phyloP scores from a whole-genome alignment of 53 echinoderm and acorn worm genomes.

The Actinopyga echinites region DNA sequence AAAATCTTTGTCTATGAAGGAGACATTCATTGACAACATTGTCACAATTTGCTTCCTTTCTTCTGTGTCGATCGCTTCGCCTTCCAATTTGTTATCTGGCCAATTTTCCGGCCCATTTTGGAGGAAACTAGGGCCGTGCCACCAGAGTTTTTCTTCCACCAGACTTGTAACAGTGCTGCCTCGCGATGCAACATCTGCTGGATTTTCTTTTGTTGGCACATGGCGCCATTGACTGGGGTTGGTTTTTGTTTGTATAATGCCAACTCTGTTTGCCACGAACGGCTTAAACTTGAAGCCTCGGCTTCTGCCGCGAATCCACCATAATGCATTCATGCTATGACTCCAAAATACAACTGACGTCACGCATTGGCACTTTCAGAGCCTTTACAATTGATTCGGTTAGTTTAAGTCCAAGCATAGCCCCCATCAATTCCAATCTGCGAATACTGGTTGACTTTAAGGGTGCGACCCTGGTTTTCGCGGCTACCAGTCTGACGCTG shows the following conservation, averaged over 20 bases:
- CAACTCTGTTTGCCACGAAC: constrained; percentile 27
- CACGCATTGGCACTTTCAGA: neutral
- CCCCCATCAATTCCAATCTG: constrained; percentile 30
- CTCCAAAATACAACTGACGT: constrained; percentile 41
- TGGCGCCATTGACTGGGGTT: constrained; percentile 34
- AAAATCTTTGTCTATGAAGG: neutral
- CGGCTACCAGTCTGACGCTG: neutral
- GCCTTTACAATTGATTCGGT: constrained; percentile 4
- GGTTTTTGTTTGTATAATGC: constrained; percentile 1
- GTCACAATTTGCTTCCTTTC: too few species aligned
- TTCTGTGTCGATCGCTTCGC: neutral
- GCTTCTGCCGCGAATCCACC: constrained; percentile 31
- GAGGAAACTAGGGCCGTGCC: neutral
- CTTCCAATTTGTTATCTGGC: neutral
- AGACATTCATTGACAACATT: too few species aligned
- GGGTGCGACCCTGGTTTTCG: constrained; percentile 30
- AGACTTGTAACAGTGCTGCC: neutral
- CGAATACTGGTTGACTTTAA: constrained; percentile 15
- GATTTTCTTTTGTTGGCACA: constrained; percentile 27
- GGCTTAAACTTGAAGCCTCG: constrained; percentile 32
- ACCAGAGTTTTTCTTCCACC: neutral
- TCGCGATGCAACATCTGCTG: constrained; percentile 30
- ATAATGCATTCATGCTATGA: constrained; percentile 8
- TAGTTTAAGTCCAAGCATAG: constrained; percentile 34
- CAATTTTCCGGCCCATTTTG: neutral